Evolutionary conservation across 2,888 invertebrate genomes (phyloP).

Genomic region (Holacanthella duospinosa): DNA sequence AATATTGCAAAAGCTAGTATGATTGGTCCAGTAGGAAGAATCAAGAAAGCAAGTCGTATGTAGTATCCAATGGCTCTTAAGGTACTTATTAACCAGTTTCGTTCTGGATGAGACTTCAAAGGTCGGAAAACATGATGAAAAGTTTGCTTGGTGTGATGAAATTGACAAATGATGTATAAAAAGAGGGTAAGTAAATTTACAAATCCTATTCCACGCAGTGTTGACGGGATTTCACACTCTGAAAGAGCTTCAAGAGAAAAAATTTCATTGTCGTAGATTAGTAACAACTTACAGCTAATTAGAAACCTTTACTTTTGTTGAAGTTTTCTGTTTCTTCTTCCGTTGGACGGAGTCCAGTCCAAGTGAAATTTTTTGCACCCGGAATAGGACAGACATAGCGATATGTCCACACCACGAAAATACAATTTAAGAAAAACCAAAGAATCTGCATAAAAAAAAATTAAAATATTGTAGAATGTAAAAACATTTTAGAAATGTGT

Average conservation of each 20-base stretch:
- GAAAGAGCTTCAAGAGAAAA: not conserved
- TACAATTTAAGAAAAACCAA: slow-evolving; percentile 6
- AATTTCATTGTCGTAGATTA: too few relatives aligned
- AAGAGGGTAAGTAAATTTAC: not conserved
- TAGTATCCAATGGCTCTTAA: not conserved
- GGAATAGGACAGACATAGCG: not conserved
- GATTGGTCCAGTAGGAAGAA: not conserved
- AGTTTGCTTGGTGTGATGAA: slow-evolving; percentile 4
- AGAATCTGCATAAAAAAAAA: slow-evolving; percentile 7
- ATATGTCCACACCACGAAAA: slow-evolving; percentile 1
- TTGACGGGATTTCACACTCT: not conserved
- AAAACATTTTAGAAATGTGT: not conserved
- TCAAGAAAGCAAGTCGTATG: not conserved
- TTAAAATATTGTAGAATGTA: too few relatives aligned
- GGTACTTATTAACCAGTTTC: not conserved
- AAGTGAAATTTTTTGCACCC: slow-evolving; percentile 6
- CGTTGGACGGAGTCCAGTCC: not conserved
- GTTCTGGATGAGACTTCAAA: not conserved
- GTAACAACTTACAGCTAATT: too few relatives aligned
- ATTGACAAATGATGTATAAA: not conserved
- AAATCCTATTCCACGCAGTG: not conserved
- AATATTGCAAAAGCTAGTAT: not conserved
- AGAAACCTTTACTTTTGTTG: not conserved
- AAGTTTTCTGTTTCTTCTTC: not conserved
- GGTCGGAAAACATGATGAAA: not conserved